These are phyloP conservation scores for Saimiri boliviensis DNA, from an alignment of 2,113 vertebrate species.

Conservation along the genomic window DNA sequence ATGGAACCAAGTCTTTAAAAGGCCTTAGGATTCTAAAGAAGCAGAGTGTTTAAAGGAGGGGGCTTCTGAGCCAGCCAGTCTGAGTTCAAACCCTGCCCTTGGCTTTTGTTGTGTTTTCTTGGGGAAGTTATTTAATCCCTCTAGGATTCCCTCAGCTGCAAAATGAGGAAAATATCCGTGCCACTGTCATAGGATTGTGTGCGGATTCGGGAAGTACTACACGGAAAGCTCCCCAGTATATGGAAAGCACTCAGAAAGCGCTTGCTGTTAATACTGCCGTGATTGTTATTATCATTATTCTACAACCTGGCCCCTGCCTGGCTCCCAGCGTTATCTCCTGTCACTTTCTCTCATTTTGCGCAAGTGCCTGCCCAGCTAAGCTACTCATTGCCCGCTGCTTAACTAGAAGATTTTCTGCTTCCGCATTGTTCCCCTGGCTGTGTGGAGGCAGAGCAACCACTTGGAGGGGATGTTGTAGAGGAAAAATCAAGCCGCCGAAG, in stretches of 20 bases:
- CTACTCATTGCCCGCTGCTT: background rate
- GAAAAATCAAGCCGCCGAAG: constrained; percentile 8
- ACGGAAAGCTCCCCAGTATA: background rate
- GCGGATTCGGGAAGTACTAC: background rate
- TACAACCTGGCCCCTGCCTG: background rate
- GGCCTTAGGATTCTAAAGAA: background rate
- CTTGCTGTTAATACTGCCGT: background rate
- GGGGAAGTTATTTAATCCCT: background rate
- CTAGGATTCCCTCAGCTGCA: background rate
- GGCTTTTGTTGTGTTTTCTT: background rate
- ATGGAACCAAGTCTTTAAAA: background rate
- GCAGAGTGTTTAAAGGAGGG: background rate
- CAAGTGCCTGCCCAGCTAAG: background rate
- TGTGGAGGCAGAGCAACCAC: constrained; percentile 39
- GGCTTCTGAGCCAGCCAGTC: background rate
- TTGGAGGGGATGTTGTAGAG: constrained; percentile 72
- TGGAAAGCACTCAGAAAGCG: background rate
- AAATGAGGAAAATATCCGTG: background rate
- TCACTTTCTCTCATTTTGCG: background rate
- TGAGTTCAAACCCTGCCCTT: background rate
- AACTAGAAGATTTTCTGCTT: background rate
- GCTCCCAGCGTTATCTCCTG: background rate
- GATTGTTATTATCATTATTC: background rate
- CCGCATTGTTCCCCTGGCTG: background rate
- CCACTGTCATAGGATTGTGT: background rate